Evolutionary conservation across 2,797 vertebrate genomes (phyloP).

Genomic region (Mionectes olivaceus): DNA sequence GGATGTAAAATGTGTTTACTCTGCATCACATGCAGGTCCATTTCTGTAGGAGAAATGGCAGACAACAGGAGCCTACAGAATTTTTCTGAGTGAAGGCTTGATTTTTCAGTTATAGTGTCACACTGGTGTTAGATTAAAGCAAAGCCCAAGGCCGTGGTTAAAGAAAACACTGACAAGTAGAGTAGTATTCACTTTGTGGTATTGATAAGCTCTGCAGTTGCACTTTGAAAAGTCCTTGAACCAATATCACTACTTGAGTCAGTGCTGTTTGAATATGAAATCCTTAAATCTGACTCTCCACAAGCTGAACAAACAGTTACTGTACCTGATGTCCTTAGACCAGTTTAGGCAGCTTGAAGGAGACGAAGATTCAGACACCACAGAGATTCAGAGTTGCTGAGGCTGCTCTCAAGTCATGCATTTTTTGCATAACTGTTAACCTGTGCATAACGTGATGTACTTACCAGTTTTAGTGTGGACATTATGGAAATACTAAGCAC

Average conservation of each 20-base stretch:
- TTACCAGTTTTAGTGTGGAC: not conserved
- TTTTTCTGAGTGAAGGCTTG: not conserved
- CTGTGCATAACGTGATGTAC: not conserved
- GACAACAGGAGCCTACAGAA: not conserved
- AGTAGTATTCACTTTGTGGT: not conserved
- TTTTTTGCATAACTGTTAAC: not conserved
- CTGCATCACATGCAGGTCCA: not conserved
- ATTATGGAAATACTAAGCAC: not conserved
- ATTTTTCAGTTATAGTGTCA: not conserved
- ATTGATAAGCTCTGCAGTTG: not conserved
- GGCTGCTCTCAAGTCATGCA: not conserved
- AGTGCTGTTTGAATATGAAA: not conserved
- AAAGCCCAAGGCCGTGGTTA: not conserved
- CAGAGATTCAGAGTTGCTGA: not conserved
- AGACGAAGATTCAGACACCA: not conserved
- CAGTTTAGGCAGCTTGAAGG: not conserved
- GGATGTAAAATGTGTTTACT: not conserved
- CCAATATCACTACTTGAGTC: not conserved
- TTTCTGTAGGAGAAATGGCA: not conserved
- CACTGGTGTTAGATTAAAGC: not conserved
- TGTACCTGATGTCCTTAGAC: not conserved
- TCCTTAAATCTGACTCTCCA: not conserved
- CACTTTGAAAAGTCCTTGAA: constrained; percentile 35
- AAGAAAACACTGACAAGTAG: not conserved
- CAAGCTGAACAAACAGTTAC: not conserved